These are phyloP conservation scores for Byasa hedistus DNA, from an alignment of 2,888 invertebrate genomes.

Conservation along the genomic window DNA sequence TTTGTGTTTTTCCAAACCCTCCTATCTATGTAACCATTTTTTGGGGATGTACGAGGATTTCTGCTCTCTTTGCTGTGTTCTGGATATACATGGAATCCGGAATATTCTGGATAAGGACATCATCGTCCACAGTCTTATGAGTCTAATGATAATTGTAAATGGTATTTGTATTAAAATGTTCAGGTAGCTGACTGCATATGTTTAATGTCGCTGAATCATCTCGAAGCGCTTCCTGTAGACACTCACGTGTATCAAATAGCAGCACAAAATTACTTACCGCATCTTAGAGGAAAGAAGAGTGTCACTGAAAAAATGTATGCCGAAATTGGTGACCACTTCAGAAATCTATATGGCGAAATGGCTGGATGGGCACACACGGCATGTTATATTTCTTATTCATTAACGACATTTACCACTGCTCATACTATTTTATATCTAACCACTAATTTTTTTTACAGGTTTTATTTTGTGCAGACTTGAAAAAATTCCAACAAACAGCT, in stretches of 20 bases:
- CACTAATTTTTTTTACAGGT: slow-evolving; percentile 75
- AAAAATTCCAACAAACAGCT: slow-evolving; percentile 81
- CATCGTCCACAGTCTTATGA: no score
- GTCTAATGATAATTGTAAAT: no score
- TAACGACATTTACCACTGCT: neutral
- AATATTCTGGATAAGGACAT: no score
- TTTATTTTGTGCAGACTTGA: slow-evolving; percentile 89
- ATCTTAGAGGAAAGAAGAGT: slow-evolving; percentile 85
- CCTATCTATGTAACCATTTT: no score
- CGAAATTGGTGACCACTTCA: slow-evolving; percentile 91
- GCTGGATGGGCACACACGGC: slow-evolving; percentile 98
- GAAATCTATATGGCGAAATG: slow-evolving; percentile 88
- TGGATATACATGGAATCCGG: no score
- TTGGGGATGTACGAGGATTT: no score
- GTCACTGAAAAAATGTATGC: slow-evolving; percentile 90
- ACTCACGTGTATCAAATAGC: slow-evolving; percentile 98
- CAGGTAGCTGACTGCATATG: slow-evolving; percentile 98
- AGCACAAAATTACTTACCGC: slow-evolving; percentile 87
- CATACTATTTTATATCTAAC: no score
- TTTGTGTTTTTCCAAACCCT: no score
- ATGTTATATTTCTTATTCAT: slow-evolving; percentile 40
- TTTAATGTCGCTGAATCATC: slow-evolving; percentile 95
- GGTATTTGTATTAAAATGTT: slow-evolving; percentile 33
- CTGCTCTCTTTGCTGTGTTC: no score
- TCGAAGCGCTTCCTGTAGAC: slow-evolving; percentile 95